phyloP scores from a whole-genome alignment of 1,140 invertebrate species.

The Macrobrachium nipponense region DNA sequence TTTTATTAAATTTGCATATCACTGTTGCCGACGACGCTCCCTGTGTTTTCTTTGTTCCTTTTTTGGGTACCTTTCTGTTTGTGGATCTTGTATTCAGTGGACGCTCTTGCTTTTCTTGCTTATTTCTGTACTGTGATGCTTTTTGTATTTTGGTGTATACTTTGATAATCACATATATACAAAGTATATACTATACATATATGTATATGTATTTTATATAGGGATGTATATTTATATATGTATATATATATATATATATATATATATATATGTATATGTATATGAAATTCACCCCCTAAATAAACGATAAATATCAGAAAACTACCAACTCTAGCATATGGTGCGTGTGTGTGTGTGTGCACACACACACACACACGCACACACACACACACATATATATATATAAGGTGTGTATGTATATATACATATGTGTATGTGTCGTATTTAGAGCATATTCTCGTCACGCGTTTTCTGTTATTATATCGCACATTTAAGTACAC shows the following conservation, averaged over 20 bases:
- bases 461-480: not conserved
- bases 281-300: not conserved
- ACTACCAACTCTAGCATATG: not conserved
- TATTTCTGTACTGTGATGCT: not conserved
- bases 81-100: not conserved
- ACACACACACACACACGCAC: not conserved
- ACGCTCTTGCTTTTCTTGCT: not conserved
- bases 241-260: slow-evolving; percentile 20
- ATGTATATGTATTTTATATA: not conserved
- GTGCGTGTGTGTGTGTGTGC: not conserved
- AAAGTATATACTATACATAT: no score
- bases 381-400: not conserved
- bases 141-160: no score
- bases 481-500: no score
- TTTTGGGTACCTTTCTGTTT: not conserved
- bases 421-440: slow-evolving; percentile 14
- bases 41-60: not conserved
- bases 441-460: not conserved
- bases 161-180: no score
- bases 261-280: slow-evolving; percentile 5
- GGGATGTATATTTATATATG: not conserved
- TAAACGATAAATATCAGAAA: not conserved
- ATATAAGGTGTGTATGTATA: slow-evolving; percentile 4
- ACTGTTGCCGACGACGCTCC: no score
- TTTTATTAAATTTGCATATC: not conserved